Evolutionary conservation across 2,113 vertebrate species (phyloP), one percentile per base, ranked within the genome.

Genomic region (Calyptomena viridis): DNA sequence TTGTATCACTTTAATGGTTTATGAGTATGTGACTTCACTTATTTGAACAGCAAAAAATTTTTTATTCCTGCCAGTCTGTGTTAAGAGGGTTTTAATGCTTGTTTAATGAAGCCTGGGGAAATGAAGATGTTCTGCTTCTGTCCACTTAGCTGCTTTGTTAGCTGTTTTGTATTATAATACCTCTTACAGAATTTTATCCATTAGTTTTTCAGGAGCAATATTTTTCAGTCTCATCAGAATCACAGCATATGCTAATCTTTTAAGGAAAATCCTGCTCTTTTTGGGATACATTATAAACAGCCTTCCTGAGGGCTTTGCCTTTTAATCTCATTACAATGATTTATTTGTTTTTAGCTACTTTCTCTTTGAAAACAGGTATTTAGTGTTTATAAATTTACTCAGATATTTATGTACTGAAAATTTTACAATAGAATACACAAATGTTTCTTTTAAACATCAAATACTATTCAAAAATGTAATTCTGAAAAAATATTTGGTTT

Each of bases 241-340:
- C 71, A 74, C 28, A 83, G n/a, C 15, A 76, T 44, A 83, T 55
- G 60, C 8, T 77, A 83, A 71, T 76, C 27, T 49, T 78, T 59
- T 71, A 71, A 76, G 74, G 42, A 47, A 90, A 83, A 12, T 24
- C 50, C 27, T 53, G 56, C 6, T 86, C 63, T 83, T 92, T 66
- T 31, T 62, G 83, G 37, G 9, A 60, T 27, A 18, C 25, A 86
- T 85, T 91, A 72, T 87, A 72, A 75, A 78, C 30, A 83, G 25
- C 5, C 14, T 93, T 94, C 47, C 72, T 62, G 18, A 16, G 16
- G 46, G 49, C 23, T 85, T 85, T 83, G 23, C 27, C 66, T 93
- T 90, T 86, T 90, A 88, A 86, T 80, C 59, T 63, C n/a, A 86
- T 86, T 86, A 88, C 47, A 86, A 46, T 63, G 13, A 91, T 81